Evolutionary conservation across 2,797 vertebrate species (phyloP), one percentile per base, ranked within the genome.

Genomic region (Molossus molossus): DNA sequence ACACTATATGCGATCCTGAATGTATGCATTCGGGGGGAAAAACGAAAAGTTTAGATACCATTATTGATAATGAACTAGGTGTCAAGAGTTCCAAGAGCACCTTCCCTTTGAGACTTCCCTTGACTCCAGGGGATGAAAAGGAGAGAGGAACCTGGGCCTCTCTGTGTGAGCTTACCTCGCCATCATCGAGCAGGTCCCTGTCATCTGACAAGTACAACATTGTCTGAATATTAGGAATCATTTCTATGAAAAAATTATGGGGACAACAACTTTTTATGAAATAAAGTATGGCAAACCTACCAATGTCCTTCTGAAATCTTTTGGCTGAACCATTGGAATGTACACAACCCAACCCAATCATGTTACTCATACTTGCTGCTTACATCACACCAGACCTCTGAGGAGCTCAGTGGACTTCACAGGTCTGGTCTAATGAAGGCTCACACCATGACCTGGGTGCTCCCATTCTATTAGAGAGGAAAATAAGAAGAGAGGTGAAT

Each of bases 341-440:
- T 91, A 65, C 27, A 92, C 50, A 95, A 53, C 72, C 81, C 40
- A 95, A 18, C 53, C 80, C 80, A 40, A 27, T 29, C 37, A 62
- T 64, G 29, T 69, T 82, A 64, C 93, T 95, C 77, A 62, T 97
- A 96, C 93, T 95, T 95, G 80, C 92, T 96, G 94, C 96, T 96
- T 96, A 79, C 79, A 37, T 90, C 97, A 95, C 89, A 97, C 96
- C 67, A n/a, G 40, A 88, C 50, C 89, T 93, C 82, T n/a, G 40
- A 91, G 90, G 57, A 88, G 82, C 70, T 94, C 92, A 92, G 95
- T 45, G 93, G 94, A 65, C 72, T 96, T 96, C 91, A 75, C 87
- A 87, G 94, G 75, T 91, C 65, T 95, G 84, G 23, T 21, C 21
- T 92, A 88, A 96, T 94, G 95, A 95, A 95, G 94, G 50, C 79